Base-by-base conservation (phyloP, 1,140 invertebrate species). In the Helicoverpa zea region DNA sequence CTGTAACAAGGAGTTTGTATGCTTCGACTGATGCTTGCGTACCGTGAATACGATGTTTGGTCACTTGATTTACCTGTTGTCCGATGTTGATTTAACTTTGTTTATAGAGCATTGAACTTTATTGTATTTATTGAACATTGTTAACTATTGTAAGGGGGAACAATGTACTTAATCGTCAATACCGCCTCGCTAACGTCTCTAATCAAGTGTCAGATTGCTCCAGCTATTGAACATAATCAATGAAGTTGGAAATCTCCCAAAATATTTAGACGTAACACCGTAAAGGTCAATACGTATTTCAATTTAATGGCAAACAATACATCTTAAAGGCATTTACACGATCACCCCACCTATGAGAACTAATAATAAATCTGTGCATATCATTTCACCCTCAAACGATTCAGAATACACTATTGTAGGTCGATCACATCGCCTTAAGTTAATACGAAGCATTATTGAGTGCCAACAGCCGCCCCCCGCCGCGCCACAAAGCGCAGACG, bases 381-480 rank as follows among this genome's bases (percentile, higher is more conserved):
- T 92, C 92, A 91, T 92, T 92, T 92, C 90, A 91, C 88, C 86
- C 88, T 90, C 89, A 90, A 92, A 90, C 83, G 91, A 90, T 80
- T 88, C 76, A 81, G 84, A 89, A 93, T 90, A 86, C 80, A 83
- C 83, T 80, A 87, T 82, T 83, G 80, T 83, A 85, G 78, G 80
- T 81, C 73, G 79, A 70, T 76, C 84, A 77, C 86, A 88, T 85
- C 88, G 88, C 86, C 92, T 87, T 81, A 73, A 82, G 79, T 88
- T 85, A 88, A 87, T 88, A 85, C 63, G 59, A 63, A 79, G 79
- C 74, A 63, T 63, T 80, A 79, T 82, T 76, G 80, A 83, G 83
- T 66, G 83, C 80, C 80, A 79, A 86, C 80, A 84, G 79, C 72
- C 72, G 86, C 89, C 84, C 89, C 92, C 91, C 85, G 86, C 64